Evolutionary conservation across 2,888 invertebrate genomes (phyloP).

Genomic region (Cerastis leucographa): DNA sequence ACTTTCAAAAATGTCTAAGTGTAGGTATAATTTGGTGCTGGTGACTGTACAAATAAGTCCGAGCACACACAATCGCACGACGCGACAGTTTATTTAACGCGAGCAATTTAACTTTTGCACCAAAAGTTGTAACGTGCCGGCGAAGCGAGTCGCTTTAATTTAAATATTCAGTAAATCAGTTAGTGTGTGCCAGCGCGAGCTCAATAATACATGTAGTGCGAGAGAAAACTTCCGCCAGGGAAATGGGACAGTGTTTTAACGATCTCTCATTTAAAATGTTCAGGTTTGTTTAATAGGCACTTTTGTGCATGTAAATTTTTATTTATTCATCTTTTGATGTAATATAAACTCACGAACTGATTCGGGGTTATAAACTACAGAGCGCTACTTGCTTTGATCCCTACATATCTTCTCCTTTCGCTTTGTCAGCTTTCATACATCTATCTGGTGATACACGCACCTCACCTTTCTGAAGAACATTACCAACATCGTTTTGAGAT

Average conservation of each 20-base stretch:
- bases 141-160: slow-evolving; percentile 62
- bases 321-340: neutral
- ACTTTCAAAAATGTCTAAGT: neutral
- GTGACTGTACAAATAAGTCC: slow-evolving; percentile 35
- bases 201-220: slow-evolving; percentile 55
- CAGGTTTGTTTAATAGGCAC: neutral
- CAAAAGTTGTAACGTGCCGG: slow-evolving; percentile 56
- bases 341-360: neutral
- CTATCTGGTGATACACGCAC: neutral
- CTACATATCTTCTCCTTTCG: neutral
- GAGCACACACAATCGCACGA: slow-evolving; percentile 27
- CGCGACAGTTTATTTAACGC: slow-evolving; percentile 61
- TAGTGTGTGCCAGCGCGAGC: slow-evolving; percentile 43
- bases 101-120: slow-evolving; percentile 69
- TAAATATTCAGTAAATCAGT: slow-evolving; percentile 70
- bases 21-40: neutral
- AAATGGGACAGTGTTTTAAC: slow-evolving; percentile 36
- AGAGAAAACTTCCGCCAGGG: slow-evolving; percentile 33
- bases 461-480: neutral
- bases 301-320: neutral
- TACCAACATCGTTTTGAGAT: neutral
- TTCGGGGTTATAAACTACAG: neutral
- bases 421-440: neutral
- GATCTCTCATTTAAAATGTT: slow-evolving; percentile 18
- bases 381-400: neutral